Base-by-base conservation (phyloP, 1,140 invertebrate species). In the Atta colombica region DNA sequence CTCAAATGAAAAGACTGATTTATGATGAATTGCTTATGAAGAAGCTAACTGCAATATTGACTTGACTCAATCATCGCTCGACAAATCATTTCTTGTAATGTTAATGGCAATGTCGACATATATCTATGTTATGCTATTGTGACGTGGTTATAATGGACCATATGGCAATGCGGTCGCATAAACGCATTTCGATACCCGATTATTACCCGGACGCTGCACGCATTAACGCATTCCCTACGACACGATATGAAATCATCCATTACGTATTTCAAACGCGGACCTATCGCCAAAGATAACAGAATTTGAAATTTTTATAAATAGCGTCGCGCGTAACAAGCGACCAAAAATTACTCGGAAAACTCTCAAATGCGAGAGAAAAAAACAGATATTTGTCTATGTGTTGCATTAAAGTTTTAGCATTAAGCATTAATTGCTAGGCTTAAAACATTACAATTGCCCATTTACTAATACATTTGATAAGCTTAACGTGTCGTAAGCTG, bases 231-330 rank as follows among this genome's bases (percentile, higher is more conserved):
- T 84, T 84, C n/a, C 55, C 58, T n/a, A 49, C 21, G 78, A 71
- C 25, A 72, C 21, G 66, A 82, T 8, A 72, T 18, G 18, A 72
- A 72, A 72, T 82, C 66, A 45, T 58, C 78, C 68, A 49, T 82
- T 51, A 82, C 28, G 45, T 49, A 84, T 75, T 84, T 75, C 80
- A 28, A 6, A 51, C n/a, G 25, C 35, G 25, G 28, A 35, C 39
- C 53, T 31, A 35, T 63, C 80, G 80, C 80, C 80, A 84, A 84
- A 84, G 80, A 84, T 61, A 84, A 84, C 80, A 84, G 45, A 74
- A 63, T 75, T 75, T 84, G 55, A 61, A 61, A 84, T 51, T 75
- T 74, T 84, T 75, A 49, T 74, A 49, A 84, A 84, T 84, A 84
- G 14, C 39, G 16, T 49, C 39, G 14, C 45, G 8, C 45, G 31